Percentiles rank a stretch among this genome's conserved stretches.
Conservation (phyloP, 2,797 vertebrate species). For the Rhinella marina region DNA sequence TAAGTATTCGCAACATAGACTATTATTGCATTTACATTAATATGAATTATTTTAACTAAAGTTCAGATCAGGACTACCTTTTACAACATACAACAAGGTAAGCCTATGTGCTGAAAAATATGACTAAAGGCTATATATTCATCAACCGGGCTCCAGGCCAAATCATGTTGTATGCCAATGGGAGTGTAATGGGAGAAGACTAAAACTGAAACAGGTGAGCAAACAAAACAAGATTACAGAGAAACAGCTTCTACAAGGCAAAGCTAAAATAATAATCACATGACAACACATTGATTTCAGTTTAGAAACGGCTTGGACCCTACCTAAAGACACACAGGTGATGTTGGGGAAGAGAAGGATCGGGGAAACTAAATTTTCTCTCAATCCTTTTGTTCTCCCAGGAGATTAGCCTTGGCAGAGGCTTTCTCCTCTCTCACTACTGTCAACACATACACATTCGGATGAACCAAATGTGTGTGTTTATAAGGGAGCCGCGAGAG, state of each 20-base stretch:
- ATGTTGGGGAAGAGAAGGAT: too few relatives aligned
- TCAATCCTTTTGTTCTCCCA: too few relatives aligned
- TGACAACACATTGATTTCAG: neutral
- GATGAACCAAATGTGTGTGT: too few relatives aligned
- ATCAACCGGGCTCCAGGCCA: neutral
- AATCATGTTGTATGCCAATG: neutral
- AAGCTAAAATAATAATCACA: neutral
- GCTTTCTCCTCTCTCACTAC: too few relatives aligned
- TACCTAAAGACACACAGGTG: too few relatives aligned
- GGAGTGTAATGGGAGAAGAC: neutral
- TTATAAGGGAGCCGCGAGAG: too few relatives aligned
- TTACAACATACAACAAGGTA: neutral
- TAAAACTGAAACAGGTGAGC: neutral
- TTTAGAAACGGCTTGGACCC: too few relatives aligned
- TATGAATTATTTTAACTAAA: neutral
- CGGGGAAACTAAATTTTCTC: too few relatives aligned
- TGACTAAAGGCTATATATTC: conserved; percentile 6
- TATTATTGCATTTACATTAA: neutral
- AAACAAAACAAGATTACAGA: neutral
- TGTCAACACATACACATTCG: too few relatives aligned
- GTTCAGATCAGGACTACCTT: neutral
- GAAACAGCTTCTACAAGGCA: neutral
- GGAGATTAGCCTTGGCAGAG: too few relatives aligned
- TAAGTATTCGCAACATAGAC: neutral
- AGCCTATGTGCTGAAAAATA: neutral